These are phyloP conservation scores for Synanthedon myopaeformis DNA, from an alignment of 2,888 invertebrate species.

Conservation along the genomic window DNA sequence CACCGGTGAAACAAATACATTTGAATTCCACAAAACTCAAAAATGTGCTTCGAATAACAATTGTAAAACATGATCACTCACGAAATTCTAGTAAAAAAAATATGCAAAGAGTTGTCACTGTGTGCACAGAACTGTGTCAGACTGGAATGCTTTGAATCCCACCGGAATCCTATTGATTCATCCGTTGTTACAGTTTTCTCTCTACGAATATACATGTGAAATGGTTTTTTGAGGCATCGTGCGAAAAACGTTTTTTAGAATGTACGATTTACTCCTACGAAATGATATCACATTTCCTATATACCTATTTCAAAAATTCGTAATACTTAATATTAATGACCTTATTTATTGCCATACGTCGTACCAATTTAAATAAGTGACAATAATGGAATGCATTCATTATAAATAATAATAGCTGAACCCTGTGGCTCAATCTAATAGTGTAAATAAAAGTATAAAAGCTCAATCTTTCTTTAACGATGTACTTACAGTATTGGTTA, in stretches of 20 bases:
- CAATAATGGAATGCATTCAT: no score
- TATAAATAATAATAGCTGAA: no score
- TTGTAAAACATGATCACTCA: background rate
- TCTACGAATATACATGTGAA: background rate
- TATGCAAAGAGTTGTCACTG: background rate
- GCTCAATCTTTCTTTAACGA: no score
- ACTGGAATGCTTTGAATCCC: constrained; percentile 8
- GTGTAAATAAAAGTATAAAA: no score
- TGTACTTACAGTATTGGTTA: no score
- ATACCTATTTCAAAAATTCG: no score
- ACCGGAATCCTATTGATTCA: constrained; percentile 19
- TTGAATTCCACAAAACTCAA: background rate
- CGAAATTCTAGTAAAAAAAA: background rate
- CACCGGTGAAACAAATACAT: no score
- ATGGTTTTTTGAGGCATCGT: background rate
- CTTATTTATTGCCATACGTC: no score
- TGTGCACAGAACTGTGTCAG: background rate
- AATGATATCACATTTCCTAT: no score
- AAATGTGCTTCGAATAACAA: background rate
- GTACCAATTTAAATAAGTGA: no score
- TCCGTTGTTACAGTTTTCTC: constrained; percentile 7
- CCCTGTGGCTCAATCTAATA: no score
- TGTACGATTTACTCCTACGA: background rate
- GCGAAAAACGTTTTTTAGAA: background rate
- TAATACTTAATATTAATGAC: no score